Evolutionary conservation across 2,888 invertebrate species (phyloP).

Genomic region (Nephrotoma appendiculata): DNA sequence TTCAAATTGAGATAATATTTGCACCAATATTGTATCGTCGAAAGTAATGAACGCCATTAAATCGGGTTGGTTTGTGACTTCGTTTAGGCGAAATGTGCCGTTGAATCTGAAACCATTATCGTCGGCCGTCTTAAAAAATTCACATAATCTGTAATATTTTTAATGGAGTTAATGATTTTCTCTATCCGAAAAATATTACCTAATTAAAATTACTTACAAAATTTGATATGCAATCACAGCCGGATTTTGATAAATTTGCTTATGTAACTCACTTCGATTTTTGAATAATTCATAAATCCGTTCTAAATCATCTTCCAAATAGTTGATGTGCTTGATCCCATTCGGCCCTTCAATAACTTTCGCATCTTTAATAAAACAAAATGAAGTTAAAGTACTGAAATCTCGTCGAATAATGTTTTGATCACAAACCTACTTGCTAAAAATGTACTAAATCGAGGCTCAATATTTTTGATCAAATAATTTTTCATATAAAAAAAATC

Average conservation of each 20-base stretch:
- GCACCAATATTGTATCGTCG: background rate
- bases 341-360: background rate
- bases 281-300: background rate
- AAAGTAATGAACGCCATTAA: background rate
- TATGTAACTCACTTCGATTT: background rate
- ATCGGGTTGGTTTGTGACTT: background rate
- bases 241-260: background rate
- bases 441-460: background rate
- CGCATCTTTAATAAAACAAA: background rate
- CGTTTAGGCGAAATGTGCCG: background rate
- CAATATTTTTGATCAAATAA: background rate
- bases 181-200: background rate
- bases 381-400: background rate
- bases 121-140: background rate
- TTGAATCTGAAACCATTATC: background rate
- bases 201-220: background rate
- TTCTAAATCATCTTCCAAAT: background rate
- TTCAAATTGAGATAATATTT: background rate
- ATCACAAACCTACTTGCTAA: background rate
- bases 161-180: background rate
- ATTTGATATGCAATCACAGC: background rate
- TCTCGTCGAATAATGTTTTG: background rate
- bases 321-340: background rate
- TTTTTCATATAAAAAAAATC: conserved; percentile 25
- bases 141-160: background rate